A percentile compares a stretch with the other conserved stretches of the same genome.
phyloP scores from a whole-genome alignment of 2,888 invertebrate genomes.

The Seladonia tumulorum region DNA sequence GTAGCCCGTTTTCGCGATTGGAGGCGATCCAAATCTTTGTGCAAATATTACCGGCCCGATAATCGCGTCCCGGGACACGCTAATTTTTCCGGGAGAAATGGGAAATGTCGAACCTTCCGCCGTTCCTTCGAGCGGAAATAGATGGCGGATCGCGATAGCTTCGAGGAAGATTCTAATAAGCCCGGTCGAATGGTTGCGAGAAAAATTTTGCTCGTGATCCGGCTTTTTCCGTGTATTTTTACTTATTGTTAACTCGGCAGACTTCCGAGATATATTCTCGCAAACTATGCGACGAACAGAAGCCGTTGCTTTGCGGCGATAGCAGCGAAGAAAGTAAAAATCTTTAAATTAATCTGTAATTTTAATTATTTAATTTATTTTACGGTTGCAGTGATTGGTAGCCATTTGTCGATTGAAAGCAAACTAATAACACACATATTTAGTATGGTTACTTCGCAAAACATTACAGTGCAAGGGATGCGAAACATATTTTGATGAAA shows the following conservation, averaged over 20 bases:
- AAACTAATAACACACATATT: no score
- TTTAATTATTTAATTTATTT: no score
- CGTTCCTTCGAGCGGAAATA: background rate
- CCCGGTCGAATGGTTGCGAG: background rate
- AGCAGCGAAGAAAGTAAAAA: background rate
- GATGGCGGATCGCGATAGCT: background rate
- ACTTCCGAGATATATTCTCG: background rate
- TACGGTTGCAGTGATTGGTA: no score
- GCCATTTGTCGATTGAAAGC: no score
- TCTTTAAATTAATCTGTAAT: no score
- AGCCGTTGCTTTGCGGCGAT: background rate
- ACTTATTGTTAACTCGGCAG: background rate
- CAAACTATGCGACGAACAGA: background rate
- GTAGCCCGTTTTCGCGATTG: constrained; percentile 22
- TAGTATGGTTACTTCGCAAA: no score
- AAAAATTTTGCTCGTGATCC: background rate
- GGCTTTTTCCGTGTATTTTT: background rate
- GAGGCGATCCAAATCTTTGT: constrained; percentile 47
- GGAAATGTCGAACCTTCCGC: constrained; percentile 4
- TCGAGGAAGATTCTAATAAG: background rate
- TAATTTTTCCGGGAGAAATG: constrained; percentile 28
- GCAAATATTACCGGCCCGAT: constrained; percentile 52
- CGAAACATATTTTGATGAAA: background rate
- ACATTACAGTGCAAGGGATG: no score
- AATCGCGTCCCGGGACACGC: constrained; percentile 44